phyloP scores from a whole-genome alignment of 2,797 vertebrate species.

The Rhyacichthys aspro region DNA sequence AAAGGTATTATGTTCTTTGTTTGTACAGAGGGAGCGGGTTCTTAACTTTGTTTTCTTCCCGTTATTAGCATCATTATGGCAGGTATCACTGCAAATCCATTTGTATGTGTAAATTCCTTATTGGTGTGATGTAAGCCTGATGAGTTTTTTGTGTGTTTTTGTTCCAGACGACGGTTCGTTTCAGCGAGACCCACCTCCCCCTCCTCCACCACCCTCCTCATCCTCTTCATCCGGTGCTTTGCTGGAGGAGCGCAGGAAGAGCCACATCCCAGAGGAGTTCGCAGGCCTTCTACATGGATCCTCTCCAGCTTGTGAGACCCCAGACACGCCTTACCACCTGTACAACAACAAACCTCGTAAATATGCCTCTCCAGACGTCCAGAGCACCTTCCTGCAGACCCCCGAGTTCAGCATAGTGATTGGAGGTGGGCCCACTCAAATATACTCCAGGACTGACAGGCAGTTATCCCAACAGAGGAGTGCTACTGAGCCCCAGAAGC shows the following conservation, averaged over 20 bases:
- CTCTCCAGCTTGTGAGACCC: constrained; percentile 92
- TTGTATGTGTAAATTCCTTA: neutral
- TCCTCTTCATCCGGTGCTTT: constrained; percentile 47
- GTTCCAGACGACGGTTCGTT: constrained; percentile 66
- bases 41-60: constrained; percentile 7
- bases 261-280: constrained; percentile 89
- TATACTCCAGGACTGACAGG: constrained; percentile 68
- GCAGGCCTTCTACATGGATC: constrained; percentile 95
- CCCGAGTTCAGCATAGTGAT: constrained; percentile 72
- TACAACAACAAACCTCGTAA: constrained; percentile 82
- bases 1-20: constrained; percentile 6
- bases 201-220: constrained; percentile 27
- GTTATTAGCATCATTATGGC: constrained; percentile 13
- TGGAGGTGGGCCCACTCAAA: constrained; percentile 49
- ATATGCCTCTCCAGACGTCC: constrained; percentile 68
- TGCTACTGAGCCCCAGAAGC: constrained; percentile 81
- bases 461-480: constrained; percentile 64
- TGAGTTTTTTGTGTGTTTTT: constrained; percentile 18
- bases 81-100: constrained; percentile 6
- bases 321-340: constrained; percentile 91
- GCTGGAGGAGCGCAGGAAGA: constrained; percentile 83
- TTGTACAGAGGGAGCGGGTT: constrained; percentile 12
- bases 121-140: constrained; percentile 4
- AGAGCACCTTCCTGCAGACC: constrained; percentile 72
- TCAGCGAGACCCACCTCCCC: constrained; percentile 54